These are phyloP conservation scores for Anser cygnoides DNA, from an alignment of 2,113 vertebrate species.

Conservation along the genomic window DNA sequence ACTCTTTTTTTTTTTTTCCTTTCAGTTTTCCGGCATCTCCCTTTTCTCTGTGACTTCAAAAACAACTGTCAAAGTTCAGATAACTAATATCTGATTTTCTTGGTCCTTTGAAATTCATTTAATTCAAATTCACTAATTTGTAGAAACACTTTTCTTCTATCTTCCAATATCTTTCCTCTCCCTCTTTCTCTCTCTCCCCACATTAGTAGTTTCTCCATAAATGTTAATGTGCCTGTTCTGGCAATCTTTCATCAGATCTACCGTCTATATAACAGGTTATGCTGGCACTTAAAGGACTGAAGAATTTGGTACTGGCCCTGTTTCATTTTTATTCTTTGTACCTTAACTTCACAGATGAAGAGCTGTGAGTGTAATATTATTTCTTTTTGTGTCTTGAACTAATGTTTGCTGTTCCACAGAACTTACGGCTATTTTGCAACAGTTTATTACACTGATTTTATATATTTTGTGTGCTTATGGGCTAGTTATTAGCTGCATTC, in stretches of 20 bases:
- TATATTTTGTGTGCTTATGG: not conserved
- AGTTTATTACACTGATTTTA: not conserved
- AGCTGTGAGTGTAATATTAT: not conserved
- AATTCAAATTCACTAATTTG: conserved; percentile 25
- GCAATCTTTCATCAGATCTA: not conserved
- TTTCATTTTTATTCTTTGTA: not conserved
- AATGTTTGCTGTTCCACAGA: not conserved
- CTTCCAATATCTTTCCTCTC: not conserved
- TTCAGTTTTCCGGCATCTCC: not conserved
- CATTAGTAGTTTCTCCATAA: not conserved
- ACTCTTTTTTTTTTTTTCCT: not conserved
- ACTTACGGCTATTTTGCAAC: not conserved
- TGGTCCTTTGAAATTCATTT: not conserved
- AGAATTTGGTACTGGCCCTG: not conserved
- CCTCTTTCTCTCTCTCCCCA: not conserved
- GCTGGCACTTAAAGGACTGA: not conserved
- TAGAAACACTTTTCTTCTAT: not conserved
- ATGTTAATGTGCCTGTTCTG: not conserved
- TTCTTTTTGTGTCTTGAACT: not conserved
- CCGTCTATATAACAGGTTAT: not conserved
- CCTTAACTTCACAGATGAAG: not conserved
- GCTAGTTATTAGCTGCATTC: not conserved
- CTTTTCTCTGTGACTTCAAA: conserved; percentile 18
- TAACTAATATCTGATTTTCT: conserved; percentile 23
- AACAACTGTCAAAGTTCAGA: conserved; percentile 28